These are phyloP conservation scores for Homarus americanus DNA, from an alignment of 1,140 invertebrate species.

Conservation along the genomic window DNA sequence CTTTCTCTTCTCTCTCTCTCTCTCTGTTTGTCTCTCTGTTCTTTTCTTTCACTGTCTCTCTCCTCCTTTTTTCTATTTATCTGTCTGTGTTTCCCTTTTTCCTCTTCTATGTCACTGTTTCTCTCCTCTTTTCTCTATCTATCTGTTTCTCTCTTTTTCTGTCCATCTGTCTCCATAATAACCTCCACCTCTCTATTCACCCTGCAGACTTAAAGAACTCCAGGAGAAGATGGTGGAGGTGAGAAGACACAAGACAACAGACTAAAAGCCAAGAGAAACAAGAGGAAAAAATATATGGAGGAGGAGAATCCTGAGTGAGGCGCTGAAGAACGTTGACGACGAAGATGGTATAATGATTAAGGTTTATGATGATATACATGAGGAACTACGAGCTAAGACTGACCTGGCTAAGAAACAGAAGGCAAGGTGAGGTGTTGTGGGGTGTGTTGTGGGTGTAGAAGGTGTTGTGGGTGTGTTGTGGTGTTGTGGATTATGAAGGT, in stretches of 20 bases:
- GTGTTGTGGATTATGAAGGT: too few relatives aligned
- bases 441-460: too few relatives aligned
- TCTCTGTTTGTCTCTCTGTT: too few relatives aligned
- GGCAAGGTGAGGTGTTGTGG: slow-evolving; percentile 83
- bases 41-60: not conserved
- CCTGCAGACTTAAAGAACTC: slow-evolving; percentile 83
- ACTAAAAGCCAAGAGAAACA: slow-evolving; percentile 80
- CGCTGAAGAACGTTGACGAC: slow-evolving; percentile 85
- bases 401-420: slow-evolving; percentile 85
- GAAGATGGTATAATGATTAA: slow-evolving; percentile 84
- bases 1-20: too few relatives aligned
- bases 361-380: slow-evolving; percentile 87
- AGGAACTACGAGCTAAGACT: slow-evolving; percentile 87
- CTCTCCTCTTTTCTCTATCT: not conserved
- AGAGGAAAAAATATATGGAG: slow-evolving; percentile 84
- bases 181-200: not conserved
- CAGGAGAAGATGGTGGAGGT: slow-evolving; percentile 88
- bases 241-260: slow-evolving; percentile 85
- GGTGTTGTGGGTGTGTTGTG: too few relatives aligned
- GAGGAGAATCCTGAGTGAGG: slow-evolving; percentile 82
- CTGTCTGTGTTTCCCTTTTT: not conserved
- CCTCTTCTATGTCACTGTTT: too few relatives aligned
- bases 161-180: not conserved
- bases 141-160: not conserved
- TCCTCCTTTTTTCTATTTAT: not conserved